Base-by-base conservation (phyloP, 2,888 invertebrate species). In the Cyclophora punctaria region DNA sequence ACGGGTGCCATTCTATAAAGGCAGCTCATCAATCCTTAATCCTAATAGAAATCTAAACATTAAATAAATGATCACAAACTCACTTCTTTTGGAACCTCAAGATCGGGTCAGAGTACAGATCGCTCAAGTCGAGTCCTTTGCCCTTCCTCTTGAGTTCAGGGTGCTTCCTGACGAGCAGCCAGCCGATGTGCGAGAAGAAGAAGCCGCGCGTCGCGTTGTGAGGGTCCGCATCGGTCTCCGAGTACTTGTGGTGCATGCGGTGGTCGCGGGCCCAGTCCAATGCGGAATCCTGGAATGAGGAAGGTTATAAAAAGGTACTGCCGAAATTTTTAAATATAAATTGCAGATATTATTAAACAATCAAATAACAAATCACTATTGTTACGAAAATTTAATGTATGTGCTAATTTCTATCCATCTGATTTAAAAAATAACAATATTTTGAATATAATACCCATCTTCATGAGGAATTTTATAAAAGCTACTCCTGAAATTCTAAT, bases 161-260 rank as follows among this genome's bases (percentile, higher is more conserved):
- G 75, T 98, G 98, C 78, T 98, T 98, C 64, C 93, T 92, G 67
- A 94, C 94, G 50, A 98, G 83, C 56, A 98, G 89, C 98, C 98
- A 98, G 53, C 98, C 98, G 65, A 98, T 91, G 80, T 98, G 98
- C 0, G 98, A 92, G 86, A 98, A 98, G 91, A 98, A 98, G 89
- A 98, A 97, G 5, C 98, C 98, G 35, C 97, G 90, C 3, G 91
- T 95, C 2, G 97, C 96, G 74, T 97, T 97, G 78, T 98, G 97
- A 0, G 97, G 97, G 83, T 98, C 97, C 0, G 97, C 97, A 76
- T 97, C 93, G 0, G 97, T 98, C 77, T 98, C 97, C 33, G 95
- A 95, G 85, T 93, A 97, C 78, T 97, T 98, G 89, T 98, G 97
- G 77, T 98, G 96, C 72, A 96, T 94, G 64, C 95, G 90, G 82